phyloP scores from a whole-genome alignment of 2,113 vertebrate genomes.

The Aphyosemion australe region DNA sequence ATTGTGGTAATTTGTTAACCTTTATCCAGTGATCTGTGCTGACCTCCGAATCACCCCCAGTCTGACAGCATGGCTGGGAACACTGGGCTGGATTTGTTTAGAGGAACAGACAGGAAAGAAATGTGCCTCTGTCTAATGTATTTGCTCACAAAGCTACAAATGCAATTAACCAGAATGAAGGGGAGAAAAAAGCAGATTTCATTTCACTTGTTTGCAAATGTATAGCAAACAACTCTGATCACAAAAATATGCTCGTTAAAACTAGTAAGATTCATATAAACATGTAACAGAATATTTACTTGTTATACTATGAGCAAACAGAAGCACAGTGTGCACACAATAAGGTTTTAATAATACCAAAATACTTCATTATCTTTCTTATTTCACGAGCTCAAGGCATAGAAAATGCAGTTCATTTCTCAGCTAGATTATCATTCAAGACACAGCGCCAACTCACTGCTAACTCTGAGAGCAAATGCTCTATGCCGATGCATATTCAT shows the following conservation, averaged over 20 bases:
- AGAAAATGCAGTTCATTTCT: conserved; percentile 52
- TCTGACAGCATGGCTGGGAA: conserved; percentile 32
- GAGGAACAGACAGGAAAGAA: conserved; percentile 5
- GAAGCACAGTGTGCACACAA: neutral
- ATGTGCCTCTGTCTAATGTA: neutral
- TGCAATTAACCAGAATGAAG: neutral
- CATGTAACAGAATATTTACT: conserved; percentile 8
- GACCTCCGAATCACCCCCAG: conserved; percentile 56
- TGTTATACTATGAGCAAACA: conserved; percentile 36
- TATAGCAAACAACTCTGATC: conserved; percentile 8
- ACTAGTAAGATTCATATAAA: too few species aligned
- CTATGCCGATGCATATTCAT: conserved; percentile 82
- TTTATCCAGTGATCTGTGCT: conserved; percentile 65
- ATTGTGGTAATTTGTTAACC: conserved; percentile 71
- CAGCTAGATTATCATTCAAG: conserved; percentile 74
- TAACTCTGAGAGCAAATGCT: conserved; percentile 76
- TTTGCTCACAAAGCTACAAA: conserved; percentile 7
- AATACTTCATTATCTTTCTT: conserved; percentile 38
- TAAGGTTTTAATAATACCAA: conserved; percentile 36
- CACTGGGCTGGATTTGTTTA: conserved; percentile 29
- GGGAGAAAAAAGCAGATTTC: neutral
- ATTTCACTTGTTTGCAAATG: neutral
- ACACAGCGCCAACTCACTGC: conserved; percentile 70
- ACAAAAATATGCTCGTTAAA: conserved; percentile 9
- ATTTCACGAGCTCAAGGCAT: conserved; percentile 33